Conservation (phyloP, 2,797 vertebrate genomes). For the Garrulus glandarius region DNA sequence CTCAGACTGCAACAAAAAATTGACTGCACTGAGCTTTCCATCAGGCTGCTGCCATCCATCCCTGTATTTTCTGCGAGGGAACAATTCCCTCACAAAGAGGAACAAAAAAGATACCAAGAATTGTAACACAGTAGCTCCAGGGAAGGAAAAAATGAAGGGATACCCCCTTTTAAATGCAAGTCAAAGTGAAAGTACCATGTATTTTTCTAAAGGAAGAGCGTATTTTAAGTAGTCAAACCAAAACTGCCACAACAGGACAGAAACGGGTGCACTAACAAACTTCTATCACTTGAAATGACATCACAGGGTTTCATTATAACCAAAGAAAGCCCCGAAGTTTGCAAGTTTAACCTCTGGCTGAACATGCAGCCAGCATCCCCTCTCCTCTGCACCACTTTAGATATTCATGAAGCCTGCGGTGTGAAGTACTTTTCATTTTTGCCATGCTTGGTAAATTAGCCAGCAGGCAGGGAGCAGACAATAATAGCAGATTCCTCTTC, state of each 20-base stretch:
- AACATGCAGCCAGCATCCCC: background rate
- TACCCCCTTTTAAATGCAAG: background rate
- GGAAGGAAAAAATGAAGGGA: background rate
- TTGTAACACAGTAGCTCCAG: background rate
- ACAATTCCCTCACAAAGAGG: background rate
- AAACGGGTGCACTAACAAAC: background rate
- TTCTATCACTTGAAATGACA: background rate
- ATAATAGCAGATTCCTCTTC: background rate
- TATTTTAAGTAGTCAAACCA: background rate
- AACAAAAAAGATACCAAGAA: background rate
- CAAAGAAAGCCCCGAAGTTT: background rate
- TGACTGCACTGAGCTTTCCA: background rate
- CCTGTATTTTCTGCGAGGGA: background rate
- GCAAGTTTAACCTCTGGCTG: background rate
- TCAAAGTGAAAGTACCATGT: background rate
- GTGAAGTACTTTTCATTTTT: slow-evolving; percentile 17
- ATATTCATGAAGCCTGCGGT: background rate
- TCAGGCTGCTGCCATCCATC: background rate
- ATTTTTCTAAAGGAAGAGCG: background rate
- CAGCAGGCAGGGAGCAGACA: slow-evolving; percentile 13
- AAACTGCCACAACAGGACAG: background rate
- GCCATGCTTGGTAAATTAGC: slow-evolving; percentile 32
- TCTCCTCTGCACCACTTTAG: background rate
- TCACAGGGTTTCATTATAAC: background rate
- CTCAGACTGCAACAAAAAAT: background rate